A percentile compares a stretch with the other conserved stretches of the same genome.
Conservation (phyloP, 2,888 invertebrate genomes). For the Mechanitis messenoides region DNA sequence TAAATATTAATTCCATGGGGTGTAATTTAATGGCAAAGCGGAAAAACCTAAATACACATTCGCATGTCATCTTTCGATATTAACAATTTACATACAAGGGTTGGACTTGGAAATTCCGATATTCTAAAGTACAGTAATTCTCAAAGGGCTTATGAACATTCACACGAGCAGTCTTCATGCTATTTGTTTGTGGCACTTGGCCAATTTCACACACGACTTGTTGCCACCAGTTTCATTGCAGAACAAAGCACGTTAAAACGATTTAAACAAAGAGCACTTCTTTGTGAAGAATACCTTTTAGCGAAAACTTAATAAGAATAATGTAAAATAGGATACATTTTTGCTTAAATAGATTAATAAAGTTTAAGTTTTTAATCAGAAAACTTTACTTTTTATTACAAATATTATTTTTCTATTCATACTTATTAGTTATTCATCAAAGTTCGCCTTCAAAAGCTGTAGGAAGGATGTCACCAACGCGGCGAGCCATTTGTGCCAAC, state of each 20-base stretch:
- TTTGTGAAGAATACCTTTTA: not conserved
- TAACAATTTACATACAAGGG: constrained; percentile 24
- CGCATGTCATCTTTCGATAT: constrained; percentile 23
- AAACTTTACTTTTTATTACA: not conserved
- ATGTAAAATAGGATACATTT: too few relatives aligned
- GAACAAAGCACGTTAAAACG: constrained; percentile 45
- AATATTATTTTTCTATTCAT: constrained; percentile 5
- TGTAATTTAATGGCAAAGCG: constrained; percentile 9
- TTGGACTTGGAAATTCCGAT: constrained; percentile 26
- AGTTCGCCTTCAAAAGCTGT: constrained; percentile 2
- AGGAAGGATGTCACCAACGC: constrained; percentile 30
- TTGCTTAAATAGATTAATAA: too few relatives aligned
- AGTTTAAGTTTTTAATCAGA: too few relatives aligned
- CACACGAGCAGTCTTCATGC: constrained; percentile 19
- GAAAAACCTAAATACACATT: constrained; percentile 27
- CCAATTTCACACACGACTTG: constrained; percentile 47
- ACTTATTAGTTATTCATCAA: constrained; percentile 5
- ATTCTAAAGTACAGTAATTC: constrained; percentile 27
- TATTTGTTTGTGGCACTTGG: constrained; percentile 34
- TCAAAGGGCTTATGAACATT: constrained; percentile 33
- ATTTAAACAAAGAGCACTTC: constrained; percentile 29
- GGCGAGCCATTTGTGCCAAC: constrained; percentile 45
- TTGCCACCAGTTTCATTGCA: constrained; percentile 41
- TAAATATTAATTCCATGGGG: constrained; percentile 6
- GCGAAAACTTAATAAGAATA: too few relatives aligned